Percentiles rank a stretch among this genome's conserved stretches.
These are phyloP conservation scores for Falcunculus frontatus DNA, from an alignment of 2,113 vertebrate genomes.

Conservation along the genomic window DNA sequence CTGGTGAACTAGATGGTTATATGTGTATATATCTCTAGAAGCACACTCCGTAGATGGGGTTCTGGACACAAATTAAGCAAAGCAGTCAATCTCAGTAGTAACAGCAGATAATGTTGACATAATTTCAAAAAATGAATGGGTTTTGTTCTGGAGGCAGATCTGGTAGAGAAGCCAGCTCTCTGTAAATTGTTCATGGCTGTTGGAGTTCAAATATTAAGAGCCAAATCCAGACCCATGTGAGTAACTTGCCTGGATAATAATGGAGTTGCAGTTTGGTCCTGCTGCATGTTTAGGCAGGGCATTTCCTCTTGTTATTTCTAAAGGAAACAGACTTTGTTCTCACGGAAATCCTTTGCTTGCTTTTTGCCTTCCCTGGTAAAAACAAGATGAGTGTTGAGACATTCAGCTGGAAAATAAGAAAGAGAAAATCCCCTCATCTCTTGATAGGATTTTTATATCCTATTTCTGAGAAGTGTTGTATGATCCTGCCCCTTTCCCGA, in stretches of 20 bases:
- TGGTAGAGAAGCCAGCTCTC: background rate
- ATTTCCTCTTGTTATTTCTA: conserved; percentile 88
- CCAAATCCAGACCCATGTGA: background rate
- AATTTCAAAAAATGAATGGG: background rate
- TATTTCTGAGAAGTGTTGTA: background rate
- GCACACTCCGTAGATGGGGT: background rate
- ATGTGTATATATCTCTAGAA: rapidly evolving
- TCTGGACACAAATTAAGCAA: background rate
- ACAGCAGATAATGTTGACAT: background rate
- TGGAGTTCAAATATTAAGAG: background rate
- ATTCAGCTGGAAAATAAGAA: background rate
- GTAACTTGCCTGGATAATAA: background rate
- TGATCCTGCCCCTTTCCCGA: background rate
- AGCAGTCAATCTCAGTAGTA: background rate
- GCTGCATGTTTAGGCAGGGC: conserved; percentile 62
- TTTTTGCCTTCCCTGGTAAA: conserved; percentile 63
- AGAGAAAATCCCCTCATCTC: background rate
- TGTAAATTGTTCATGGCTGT: rapidly evolving
- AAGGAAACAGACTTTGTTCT: conserved; percentile 79
- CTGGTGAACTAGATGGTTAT: background rate
- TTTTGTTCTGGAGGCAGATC: background rate
- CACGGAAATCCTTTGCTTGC: conserved; percentile 85
- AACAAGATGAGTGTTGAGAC: background rate
- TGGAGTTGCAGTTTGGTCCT: background rate
- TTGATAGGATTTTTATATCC: background rate